Base-by-base conservation (phyloP, 1,140 invertebrate species). In the Cotesia chilonis region DNA sequence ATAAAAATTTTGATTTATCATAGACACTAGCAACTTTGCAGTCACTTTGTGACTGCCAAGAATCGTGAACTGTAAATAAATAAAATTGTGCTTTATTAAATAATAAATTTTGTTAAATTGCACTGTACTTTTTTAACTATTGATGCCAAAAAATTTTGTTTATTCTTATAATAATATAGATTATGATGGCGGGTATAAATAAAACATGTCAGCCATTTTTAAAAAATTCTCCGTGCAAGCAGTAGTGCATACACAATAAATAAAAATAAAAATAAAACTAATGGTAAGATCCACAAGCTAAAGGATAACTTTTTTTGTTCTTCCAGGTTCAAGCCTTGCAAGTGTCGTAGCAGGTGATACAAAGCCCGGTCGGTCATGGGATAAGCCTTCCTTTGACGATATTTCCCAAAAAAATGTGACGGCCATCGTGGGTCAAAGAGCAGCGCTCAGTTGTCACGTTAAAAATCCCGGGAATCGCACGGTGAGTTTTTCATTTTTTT, bases 391-490 rank as follows among this genome's bases (percentile, higher is more conserved):
- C 81, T 96, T 96, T 81, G 94, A 96, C 81, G 93, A 95, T 79
- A 91, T 94, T 72, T 92, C 91, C 4, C 90, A 92, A 0, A 87
- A 92, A 75, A 96, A 96, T 85, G 91, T 96, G 65, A 94, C 94
- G 0, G 90, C 93, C 1, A 92, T 95, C 41, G 93, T 95, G 4
- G 95, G 95, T 3, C 94, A 96, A 84, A 91, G 93, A 4, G 92
- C 93, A 4, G 87, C 94, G 75, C 89, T 96, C 70, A 91, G 92
- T 81, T 96, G 94, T 84, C 89, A 93, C 68, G 94, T 95, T 20
- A 95, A 95, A 81, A 92, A 95, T 87, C 93, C 94, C 70, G 94
- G 94, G 3, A 94, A 96, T 80, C 90, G 94, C 88, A 95, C 94
- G 85, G 95, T 96, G 85, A 93, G 92, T 90, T 60, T n/a, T 52